Base-by-base conservation (phyloP, 1,140 invertebrate species). In the Eciton burchellii region DNA sequence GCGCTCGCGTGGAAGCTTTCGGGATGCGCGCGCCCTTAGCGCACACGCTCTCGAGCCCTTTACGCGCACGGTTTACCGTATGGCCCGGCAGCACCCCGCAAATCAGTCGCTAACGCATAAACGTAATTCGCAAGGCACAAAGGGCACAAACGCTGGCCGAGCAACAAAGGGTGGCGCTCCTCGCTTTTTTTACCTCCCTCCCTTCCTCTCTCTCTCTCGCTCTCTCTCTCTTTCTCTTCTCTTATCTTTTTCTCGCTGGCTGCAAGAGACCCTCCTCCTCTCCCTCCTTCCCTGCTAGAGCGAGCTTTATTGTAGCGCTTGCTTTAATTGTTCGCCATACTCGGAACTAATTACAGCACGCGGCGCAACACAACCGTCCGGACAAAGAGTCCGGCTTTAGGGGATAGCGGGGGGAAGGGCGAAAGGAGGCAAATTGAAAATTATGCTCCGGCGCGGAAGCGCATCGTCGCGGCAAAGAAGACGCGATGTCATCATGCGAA, bases 321-420 rank as follows among this genome's bases (percentile, higher is more conserved):
- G 57, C 70, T 86, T 85, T 85, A 86, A 86, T 86, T 82, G 84
- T 63, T 21, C 62, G 52, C 43, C 29, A 56, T 74, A 60, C 56
- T 24, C 41, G 49, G 49, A 73, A 73, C 49, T 49, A 72, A 68
- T 73, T 74, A 79, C 56, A 45, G 59, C 19, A 52, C 45, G 47
- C 47, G 54, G 56, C 29, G 12, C 68, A 57, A 73, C 14, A 54
- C 54, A 74, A 43, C 41, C 19, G 43, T 12, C 47, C 26, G 35
- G 35, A 43, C 21, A 29, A 65, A 73, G 62, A 60, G 26, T 45
- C 49, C 35, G 54, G 49, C 45, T 72, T 35, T 21, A 45, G 29
- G 41, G 35, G 35, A 35, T 35, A 35, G 35, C 35, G 6, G 6
- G 6, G 35, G 35, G 6, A 6, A 6, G 35, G 6, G 35, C 2